phyloP scores from a whole-genome alignment of 1,140 invertebrate species.

The Theocolax elegans region DNA sequence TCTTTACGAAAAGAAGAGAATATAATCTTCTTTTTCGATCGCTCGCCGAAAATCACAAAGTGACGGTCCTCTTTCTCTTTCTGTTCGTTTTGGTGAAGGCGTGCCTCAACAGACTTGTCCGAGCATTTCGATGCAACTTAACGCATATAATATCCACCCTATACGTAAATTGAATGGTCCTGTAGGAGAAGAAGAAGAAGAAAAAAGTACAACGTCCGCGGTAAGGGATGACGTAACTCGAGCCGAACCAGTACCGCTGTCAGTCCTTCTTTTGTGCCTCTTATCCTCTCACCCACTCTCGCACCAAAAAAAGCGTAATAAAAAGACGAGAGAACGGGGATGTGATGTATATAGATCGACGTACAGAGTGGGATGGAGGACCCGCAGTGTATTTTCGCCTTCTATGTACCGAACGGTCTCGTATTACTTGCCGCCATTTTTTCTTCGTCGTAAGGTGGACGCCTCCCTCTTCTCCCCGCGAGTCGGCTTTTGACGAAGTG shows the following conservation, averaged over 20 bases:
- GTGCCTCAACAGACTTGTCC: background rate
- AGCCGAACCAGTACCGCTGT: slow-evolving; percentile 47
- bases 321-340: slow-evolving; percentile 1
- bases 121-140: background rate
- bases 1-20: too few relatives aligned
- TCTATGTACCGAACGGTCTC: too few relatives aligned
- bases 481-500: slow-evolving; percentile 67
- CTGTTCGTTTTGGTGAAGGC: background rate
- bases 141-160: background rate
- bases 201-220: slow-evolving; percentile 53
- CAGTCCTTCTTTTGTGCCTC: slow-evolving; percentile 55
- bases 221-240: slow-evolving; percentile 59
- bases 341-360: background rate
- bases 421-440: slow-evolving; percentile 44
- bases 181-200: background rate
- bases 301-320: slow-evolving; percentile 41
- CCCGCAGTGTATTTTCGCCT: slow-evolving; percentile 46
- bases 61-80: slow-evolving; percentile 1
- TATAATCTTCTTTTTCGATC: slow-evolving; percentile 15
- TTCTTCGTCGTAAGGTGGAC: slow-evolving; percentile 23
- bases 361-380: background rate
- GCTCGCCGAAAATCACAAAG: slow-evolving; percentile 37
- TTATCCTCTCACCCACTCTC: slow-evolving; percentile 51
- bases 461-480: slow-evolving; percentile 43
- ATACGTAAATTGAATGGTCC: slow-evolving; percentile 49